Evolutionary conservation across 2,797 vertebrate species (phyloP).

Genomic region (Emydoidea blandingii): DNA sequence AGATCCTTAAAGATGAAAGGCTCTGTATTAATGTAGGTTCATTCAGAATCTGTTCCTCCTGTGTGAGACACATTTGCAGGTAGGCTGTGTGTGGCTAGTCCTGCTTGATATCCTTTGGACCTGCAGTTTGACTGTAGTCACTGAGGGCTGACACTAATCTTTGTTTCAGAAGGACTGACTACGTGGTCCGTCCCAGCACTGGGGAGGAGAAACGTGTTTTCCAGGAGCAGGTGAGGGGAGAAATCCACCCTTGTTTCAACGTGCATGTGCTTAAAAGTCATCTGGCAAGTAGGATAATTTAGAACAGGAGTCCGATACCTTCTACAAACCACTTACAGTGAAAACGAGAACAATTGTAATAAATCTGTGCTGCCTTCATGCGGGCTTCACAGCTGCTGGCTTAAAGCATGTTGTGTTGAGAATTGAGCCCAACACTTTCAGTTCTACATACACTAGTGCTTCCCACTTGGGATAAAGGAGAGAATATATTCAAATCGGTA

Average conservation of each 20-base stretch:
- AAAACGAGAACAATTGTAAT: background rate
- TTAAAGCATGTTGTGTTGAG: background rate
- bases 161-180: slow-evolving; percentile 93
- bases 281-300: background rate
- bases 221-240: slow-evolving; percentile 93
- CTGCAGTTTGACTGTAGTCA: background rate
- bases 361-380: background rate
- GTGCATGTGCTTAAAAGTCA: fast-evolving
- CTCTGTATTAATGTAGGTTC: background rate
- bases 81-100: background rate
- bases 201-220: slow-evolving; percentile 96
- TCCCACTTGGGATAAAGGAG: background rate
- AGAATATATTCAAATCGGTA: background rate
- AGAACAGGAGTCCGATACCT: background rate
- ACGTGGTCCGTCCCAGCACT: slow-evolving; percentile 96
- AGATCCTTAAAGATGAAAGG: background rate
- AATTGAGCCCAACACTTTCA: background rate
- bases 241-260: background rate
- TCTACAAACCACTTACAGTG: background rate
- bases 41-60: background rate
- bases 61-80: background rate
- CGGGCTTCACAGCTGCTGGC: background rate
- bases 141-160: slow-evolving; percentile 38
- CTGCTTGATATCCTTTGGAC: background rate
- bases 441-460: background rate